Base-by-base conservation (phyloP, 2,113 vertebrate species). In the Nanorana parkeri region DNA sequence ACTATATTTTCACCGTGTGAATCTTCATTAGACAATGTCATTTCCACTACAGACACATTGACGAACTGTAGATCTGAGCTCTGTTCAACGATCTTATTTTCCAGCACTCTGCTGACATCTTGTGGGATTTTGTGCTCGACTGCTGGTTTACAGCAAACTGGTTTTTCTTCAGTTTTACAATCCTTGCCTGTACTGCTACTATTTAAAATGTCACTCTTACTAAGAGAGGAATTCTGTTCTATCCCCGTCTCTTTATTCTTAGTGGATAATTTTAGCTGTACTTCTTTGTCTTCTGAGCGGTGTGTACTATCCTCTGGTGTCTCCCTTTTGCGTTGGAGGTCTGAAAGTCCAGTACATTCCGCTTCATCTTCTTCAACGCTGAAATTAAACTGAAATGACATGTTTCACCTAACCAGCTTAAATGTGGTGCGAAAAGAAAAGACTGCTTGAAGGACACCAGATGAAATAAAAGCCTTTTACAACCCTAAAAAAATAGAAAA, bases 361-460 rank as follows among this genome's bases (percentile, higher is more conserved):
- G 0, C 56, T 76, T 88, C 78, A 5, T 77, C 28, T 23, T 85
- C 87, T 64, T 89, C 88, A 63, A 92, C 60, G 41, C 17, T 77
- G 68, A 94, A 94, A 84, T 94, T 91, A 87, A 94, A 94, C 0
- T 71, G 90, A 84, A 94, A 94, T 63, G 80, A 67, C 94, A 94
- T 94, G 64, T 61, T 89, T 29, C 17, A 20, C 26, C 29, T 52
- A 32, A 51, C 6, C 56, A 20, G 20, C 17, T 60, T 20, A 23
- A 60, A 23, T 47, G 41, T 1, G 3, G 41, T 36, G 32, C 3
- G 6, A 36, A 36, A 36, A 47, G 13, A 47, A 15, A 47, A 3
- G 6, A 36, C 32, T 6, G 6, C 3, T 13, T 11, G 8, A 10
- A 47, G 2, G 13, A 11, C 1, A 1, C 13, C 41, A 47, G 10